A percentile compares a stretch with the other conserved stretches of the same genome.
phyloP scores from a whole-genome alignment of 2,113 vertebrate species.

The Corythornis vintsioides region DNA sequence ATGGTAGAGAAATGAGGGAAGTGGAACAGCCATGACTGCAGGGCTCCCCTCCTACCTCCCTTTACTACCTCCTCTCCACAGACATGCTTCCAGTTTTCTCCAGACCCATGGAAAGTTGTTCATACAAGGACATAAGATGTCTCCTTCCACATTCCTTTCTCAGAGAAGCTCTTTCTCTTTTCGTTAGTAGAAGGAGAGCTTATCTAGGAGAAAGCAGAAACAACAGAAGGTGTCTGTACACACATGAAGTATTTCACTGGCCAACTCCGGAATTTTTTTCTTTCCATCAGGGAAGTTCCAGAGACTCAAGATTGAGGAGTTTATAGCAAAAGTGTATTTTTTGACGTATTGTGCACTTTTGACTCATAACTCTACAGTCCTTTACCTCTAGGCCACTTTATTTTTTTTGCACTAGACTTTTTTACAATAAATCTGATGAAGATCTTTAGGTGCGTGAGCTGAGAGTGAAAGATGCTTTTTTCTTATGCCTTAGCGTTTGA shows the following conservation, averaged over 20 bases:
- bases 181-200: neutral
- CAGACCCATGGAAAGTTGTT: neutral
- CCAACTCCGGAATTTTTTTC: neutral
- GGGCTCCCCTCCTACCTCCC: neutral
- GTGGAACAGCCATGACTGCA: neutral
- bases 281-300: neutral
- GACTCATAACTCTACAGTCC: neutral
- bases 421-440: neutral
- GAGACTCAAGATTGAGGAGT: neutral
- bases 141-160: neutral
- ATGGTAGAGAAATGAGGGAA: neutral
- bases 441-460: neutral
- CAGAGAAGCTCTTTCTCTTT: neutral
- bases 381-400: neutral
- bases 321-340: neutral
- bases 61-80: neutral
- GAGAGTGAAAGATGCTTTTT: neutral
- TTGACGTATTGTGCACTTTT: neutral
- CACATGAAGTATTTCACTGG: neutral
- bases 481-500: neutral
- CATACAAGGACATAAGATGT: accelerated
- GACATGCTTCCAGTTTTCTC: neutral
- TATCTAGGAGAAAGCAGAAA: neutral
- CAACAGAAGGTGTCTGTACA: neutral
- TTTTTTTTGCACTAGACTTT: neutral